Evolutionary conservation across 1,140 invertebrate species (phyloP), one percentile per base, ranked within the genome.

Genomic region (Neodiprion lecontei): DNA sequence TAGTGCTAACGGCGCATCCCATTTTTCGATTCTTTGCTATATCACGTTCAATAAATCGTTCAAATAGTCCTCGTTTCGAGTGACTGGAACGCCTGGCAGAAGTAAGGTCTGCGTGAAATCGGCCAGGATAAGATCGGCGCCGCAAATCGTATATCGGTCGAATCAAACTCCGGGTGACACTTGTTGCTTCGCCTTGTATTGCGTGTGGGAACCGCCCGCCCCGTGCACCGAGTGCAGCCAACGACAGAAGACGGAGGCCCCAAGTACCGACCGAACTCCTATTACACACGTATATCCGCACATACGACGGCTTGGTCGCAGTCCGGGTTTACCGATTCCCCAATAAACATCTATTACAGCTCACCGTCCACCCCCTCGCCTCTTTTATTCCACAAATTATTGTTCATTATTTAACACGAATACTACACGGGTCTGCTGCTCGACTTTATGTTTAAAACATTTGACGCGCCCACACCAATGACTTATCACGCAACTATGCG

Each of bases 1-100:
- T 91, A 88, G 92, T 92, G 91, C 94, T 95, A 77, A 95, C 91
- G 75, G 94, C 92, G 90, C 94, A 95, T 85, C 94, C 94, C 94
- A 95, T 95, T 17, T 61, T 61, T 14, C 0, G 28, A 40, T 40
- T 40, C 28, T 5, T 40, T 40, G 28, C 28, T 61, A 4, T 61
- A 61, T 14, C 50, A 61, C 53, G 11, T 12, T 17, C 11, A 17
- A 61, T 14, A 5, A 61, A 61, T 61, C 53, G 53, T 40, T 40
- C 28, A 40, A 40, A 40, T 40, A 7, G 53, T 12, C 53, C 53
- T 61, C 53, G 11, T 4, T 10, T 61, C 4, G 53, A 14, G 53
- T 17, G 11, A 14, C 53, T 9, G 53, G n/a, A 8, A 61, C 53
- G 11, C 53, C n/a, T 61, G 53, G n/a, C 53, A n/a, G 53, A 5